Base-by-base conservation (phyloP, 2,113 vertebrate species). In the Xiphophorus couchianus region DNA sequence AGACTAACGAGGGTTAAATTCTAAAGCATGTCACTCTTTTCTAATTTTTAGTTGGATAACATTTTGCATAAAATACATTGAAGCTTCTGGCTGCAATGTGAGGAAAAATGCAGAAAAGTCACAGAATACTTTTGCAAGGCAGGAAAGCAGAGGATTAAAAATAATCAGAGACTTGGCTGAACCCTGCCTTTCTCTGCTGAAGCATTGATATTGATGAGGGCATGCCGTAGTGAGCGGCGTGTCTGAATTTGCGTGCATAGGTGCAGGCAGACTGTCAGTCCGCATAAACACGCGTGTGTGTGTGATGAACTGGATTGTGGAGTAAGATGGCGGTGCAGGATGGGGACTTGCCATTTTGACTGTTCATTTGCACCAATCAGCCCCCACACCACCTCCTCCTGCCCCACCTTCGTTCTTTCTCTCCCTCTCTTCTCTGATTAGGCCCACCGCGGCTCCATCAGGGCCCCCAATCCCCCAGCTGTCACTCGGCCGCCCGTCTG, bases 291-390 rank as follows among this genome's bases (percentile, higher is more conserved):
- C 63, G 69, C 62, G 51, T 72, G 66, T 67, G 58, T 28, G 63
- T 31, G 42, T 73, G 77, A 78, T 82, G 82, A 88, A 90, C 83
- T 77, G 84, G 75, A 74, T 73, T 81, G 77, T 22, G 69, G 70
- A 79, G 82, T 83, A 78, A 79, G 72, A 84, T 71, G 25, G 79
- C 79, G 70, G 84, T 81, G 66, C 39, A 42, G 70, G 83, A 86
- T 83, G 80, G 80, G 82, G 84, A 88, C 84, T 92, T 71, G 87
- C 84, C 74, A 82, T 91, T 92, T 91, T 93, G 91, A 93, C 97
- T 99, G 96, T 97, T 98, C 96, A 97, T 99, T 98, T 98, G 96
- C 96, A 96, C 96, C 96, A 98, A 99, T 98, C 97, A 98, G 96
- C 94, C 96, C 91, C 94, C 92, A 93, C 94, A 71, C 86, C 64